Conservation (phyloP, 2,113 vertebrate species). For the Formicarius rufipectus region DNA sequence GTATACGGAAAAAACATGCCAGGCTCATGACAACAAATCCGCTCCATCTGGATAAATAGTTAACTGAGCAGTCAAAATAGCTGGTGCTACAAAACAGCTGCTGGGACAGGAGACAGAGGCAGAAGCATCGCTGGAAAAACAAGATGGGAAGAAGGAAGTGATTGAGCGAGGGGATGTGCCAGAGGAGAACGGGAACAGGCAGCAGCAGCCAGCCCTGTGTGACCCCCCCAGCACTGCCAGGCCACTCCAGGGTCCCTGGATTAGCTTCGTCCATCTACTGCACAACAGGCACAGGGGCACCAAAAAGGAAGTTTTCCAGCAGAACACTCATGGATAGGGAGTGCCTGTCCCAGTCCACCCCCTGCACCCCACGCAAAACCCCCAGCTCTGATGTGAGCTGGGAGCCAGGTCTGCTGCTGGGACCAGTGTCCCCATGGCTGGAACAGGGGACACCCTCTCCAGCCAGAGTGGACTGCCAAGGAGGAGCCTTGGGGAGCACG, state of each 20-base stretch:
- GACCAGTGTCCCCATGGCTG: accelerated
- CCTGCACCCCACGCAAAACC: neutral
- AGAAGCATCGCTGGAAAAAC: neutral
- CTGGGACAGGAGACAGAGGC: neutral
- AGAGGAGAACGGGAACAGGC: neutral
- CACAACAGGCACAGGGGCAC: neutral
- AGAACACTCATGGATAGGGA: accelerated
- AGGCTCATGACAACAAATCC: neutral
- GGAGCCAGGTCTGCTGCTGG: accelerated
- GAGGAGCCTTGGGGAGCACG: neutral
- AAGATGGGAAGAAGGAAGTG: neutral
- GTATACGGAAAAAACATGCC: slow-evolving; percentile 59
- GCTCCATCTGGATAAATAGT: slow-evolving; percentile 58
- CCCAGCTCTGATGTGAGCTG: neutral
- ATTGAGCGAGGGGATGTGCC: neutral
- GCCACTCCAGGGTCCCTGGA: no score
- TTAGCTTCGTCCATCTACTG: neutral
- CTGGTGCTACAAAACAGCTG: slow-evolving; percentile 41
- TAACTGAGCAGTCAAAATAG: slow-evolving; percentile 46
- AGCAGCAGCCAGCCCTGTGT: accelerated
- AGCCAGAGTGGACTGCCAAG: accelerated
- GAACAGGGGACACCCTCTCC: neutral
- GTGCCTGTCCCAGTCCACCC: neutral
- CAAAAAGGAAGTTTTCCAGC: neutral
- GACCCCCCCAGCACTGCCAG: no score